Evolutionary conservation across 1,140 invertebrate species (phyloP), one percentile per base, ranked within the genome.

Genomic region (Linepithema humile): DNA sequence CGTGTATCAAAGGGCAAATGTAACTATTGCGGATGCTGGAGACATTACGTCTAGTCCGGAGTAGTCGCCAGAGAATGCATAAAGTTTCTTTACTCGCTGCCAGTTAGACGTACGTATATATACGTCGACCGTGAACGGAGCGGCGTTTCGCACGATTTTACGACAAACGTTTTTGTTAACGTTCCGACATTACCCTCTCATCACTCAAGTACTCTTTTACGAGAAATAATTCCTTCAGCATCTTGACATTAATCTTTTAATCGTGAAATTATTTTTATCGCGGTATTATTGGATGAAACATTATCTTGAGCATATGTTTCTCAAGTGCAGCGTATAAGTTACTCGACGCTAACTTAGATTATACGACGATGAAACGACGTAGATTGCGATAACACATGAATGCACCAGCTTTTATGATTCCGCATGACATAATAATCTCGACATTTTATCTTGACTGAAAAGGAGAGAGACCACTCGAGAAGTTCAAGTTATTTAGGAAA

Each of bases 71-170:
- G 67, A 65, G 73, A 85, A 70, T 26, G 29, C 48, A 80, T 86
- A 85, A 85, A 86, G 38, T 80, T 85, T 85, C 64, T 64, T 69
- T 35, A 69, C 45, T 85, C 29, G 45, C 6, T 80, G 64, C 62
- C 64, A 70, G 75, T 80, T 57, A 40, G 12, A 50, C 7, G 20
- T 9, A n/a, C n/a, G 7, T 69, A 7, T 77, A 35, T 23, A 23
- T 7, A 29, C 10, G 17, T 3, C 20, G 74, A 26, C 62, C 62
- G 45, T 69, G 75, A 67, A 50, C 23, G 17, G 15, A 55, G 23
- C 40, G 12, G 20, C 20, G 3, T 50, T 38, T 50, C 38, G 57
- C n/a, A n/a, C 26, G 62, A 69, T 29, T 40, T 78, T 69, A 69
- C 12, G 32, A 78, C 17, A 10, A 29, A 23, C 7, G 32, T 53